Evolutionary conservation across 2,888 invertebrate genomes (phyloP).

Genomic region (Apotomis capreana): DNA sequence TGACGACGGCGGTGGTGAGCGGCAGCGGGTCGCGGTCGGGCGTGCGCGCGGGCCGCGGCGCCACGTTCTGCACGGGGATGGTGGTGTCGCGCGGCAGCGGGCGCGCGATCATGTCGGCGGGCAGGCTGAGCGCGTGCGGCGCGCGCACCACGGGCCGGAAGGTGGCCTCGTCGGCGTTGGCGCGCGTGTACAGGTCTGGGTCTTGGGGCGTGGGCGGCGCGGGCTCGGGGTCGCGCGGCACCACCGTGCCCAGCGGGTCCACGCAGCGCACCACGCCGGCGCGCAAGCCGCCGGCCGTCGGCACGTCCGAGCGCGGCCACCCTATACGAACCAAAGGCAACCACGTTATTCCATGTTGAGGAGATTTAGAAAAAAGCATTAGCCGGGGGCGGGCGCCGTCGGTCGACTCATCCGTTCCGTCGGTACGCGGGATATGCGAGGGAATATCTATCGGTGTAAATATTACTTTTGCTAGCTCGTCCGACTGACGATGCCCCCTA

Average conservation of each 20-base stretch:
- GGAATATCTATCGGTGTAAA: background rate
- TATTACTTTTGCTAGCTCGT: background rate
- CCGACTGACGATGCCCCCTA: background rate
- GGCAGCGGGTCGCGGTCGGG: conserved; percentile 48
- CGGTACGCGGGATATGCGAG: too few relatives aligned
- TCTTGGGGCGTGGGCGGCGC: conserved; percentile 56
- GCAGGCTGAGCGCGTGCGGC: conserved; percentile 67
- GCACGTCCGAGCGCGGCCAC: conserved; percentile 69
- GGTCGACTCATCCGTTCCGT: conserved; percentile 34
- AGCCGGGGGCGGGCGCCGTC: conserved; percentile 42
- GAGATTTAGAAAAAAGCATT: conserved; percentile 59
- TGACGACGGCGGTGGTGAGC: conserved; percentile 54
- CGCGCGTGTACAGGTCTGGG: conserved; percentile 71
- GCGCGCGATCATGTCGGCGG: conserved; percentile 45
- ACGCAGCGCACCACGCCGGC: conserved; percentile 87
- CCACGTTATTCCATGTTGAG: conserved; percentile 64
- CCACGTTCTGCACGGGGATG: conserved; percentile 65
- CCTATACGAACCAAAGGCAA: conserved; percentile 94
- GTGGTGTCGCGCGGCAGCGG: conserved; percentile 61
- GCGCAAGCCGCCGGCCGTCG: conserved; percentile 63
- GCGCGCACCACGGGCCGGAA: conserved; percentile 86
- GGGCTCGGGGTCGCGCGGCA: conserved; percentile 58
- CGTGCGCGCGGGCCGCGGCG: conserved; percentile 42
- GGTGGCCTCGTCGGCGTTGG: conserved; percentile 86
- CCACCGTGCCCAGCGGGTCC: conserved; percentile 90